Evolutionary conservation across 2,888 invertebrate genomes (phyloP), one percentile per base, ranked within the genome.

Genomic region (Amaurobius ferox): DNA sequence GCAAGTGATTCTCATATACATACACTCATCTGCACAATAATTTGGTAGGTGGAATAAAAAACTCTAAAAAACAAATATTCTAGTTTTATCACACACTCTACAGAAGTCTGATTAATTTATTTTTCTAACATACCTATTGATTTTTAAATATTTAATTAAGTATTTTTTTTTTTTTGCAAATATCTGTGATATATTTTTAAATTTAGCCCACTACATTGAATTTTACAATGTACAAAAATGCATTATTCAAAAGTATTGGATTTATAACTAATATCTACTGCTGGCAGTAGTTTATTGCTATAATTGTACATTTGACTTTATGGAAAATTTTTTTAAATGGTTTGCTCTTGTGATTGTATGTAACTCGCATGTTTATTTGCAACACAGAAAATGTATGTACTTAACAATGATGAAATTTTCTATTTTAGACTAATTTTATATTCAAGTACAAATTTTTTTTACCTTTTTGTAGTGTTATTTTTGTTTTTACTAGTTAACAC

Each of bases 41-140:
- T n/a, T n/a, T n/a, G n/a, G n/a, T n/a, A n/a, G n/a, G n/a, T n/a
- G n/a, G n/a, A n/a, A n/a, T n/a, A n/a, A n/a, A n/a, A n/a, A n/a
- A n/a, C n/a, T n/a, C n/a, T n/a, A n/a, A n/a, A n/a, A n/a, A n/a
- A n/a, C n/a, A n/a, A n/a, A n/a, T n/a, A n/a, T n/a, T n/a, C n/a
- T n/a, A n/a, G n/a, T n/a, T n/a, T n/a, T n/a, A n/a, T n/a, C n/a
- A n/a, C 2, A 44, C 2, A 55, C 19, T 23, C 55, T 55, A 55
- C 55, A 55, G 55, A 55, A 23, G 55, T 55, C 55, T 55, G 55
- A 23, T 9, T 23, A 55, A 55, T 55, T 55, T 55, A 44, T 16
- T 35, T 35, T 35, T 55, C 55, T 6, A 23, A 11, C 5, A 16
- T 55, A 55, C 23, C 19, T 55, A 23, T 55, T 55, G 5, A 55